phyloP scores from a whole-genome alignment of 2,888 invertebrate genomes.

The Rhogogaster chlorosoma region DNA sequence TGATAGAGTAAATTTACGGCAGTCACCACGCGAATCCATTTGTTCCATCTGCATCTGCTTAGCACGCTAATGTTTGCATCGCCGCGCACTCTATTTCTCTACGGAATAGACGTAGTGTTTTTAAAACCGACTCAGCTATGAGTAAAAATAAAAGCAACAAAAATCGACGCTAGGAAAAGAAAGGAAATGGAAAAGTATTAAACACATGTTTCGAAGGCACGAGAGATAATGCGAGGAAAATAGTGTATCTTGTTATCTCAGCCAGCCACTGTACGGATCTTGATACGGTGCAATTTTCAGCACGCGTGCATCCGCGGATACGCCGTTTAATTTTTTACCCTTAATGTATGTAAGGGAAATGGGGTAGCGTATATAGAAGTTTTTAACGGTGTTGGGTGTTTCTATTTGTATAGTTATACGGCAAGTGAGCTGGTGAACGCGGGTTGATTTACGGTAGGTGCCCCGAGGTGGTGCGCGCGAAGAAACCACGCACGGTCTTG shows the following conservation, averaged over 20 bases:
- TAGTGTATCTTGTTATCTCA: not conserved
- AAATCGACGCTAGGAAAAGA: not conserved
- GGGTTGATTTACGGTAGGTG: slow-evolving; percentile 65
- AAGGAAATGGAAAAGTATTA: not conserved
- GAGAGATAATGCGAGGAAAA: not conserved
- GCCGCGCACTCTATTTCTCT: slow-evolving; percentile 30
- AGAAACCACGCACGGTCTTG: slow-evolving; percentile 62
- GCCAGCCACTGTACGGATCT: not conserved
- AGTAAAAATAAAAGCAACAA: not conserved
- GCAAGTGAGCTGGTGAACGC: slow-evolving; percentile 43
- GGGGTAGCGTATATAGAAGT: not conserved
- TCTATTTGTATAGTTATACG: slow-evolving; percentile 47
- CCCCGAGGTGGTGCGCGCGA: slow-evolving; percentile 59
- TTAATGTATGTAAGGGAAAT: not conserved
- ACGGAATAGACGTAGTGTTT: not conserved
- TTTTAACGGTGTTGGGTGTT: not conserved
- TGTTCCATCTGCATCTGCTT: slow-evolving; percentile 76
- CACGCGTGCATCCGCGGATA: not conserved
- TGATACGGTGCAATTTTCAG: not conserved
- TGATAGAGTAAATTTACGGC: slow-evolving; percentile 74
- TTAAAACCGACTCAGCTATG: not conserved
- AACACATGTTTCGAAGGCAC: not conserved
- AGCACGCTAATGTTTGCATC: slow-evolving; percentile 72
- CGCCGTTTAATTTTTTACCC: not conserved
- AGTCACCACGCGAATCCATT: slow-evolving; percentile 75